Evolutionary conservation across 2,113 vertebrate genomes (phyloP).

Genomic region (Passer montanus): DNA sequence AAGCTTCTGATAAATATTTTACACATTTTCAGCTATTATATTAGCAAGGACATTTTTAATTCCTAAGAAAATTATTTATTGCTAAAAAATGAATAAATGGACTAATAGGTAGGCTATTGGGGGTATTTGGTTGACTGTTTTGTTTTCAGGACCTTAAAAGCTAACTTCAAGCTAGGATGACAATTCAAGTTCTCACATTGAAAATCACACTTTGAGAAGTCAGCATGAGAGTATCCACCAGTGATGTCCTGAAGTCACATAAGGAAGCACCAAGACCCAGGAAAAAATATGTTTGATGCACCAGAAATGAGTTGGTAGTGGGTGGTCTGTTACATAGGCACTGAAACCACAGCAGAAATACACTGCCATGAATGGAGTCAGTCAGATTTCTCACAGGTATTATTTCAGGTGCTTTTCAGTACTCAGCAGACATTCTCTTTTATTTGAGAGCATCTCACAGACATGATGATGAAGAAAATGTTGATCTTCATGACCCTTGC

Average conservation of each 20-base stretch:
- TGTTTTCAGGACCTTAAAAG: background rate
- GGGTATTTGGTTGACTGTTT: background rate
- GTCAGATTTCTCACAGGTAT: background rate
- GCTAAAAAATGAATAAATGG: background rate
- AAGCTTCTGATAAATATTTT: background rate
- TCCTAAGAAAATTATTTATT: rapidly evolving
- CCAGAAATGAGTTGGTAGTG: background rate
- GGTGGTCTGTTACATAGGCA: background rate
- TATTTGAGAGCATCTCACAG: background rate
- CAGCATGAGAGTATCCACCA: background rate
- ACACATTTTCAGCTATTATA: background rate
- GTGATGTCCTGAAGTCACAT: background rate
- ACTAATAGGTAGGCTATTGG: rapidly evolving
- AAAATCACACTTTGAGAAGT: background rate
- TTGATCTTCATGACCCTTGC: background rate
- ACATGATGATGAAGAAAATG: background rate
- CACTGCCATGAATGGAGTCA: rapidly evolving
- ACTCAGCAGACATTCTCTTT: background rate
- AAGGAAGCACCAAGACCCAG: background rate
- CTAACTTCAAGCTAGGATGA: background rate
- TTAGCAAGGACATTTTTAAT: background rate
- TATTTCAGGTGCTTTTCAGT: background rate
- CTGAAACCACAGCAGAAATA: background rate
- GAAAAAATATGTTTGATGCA: background rate
- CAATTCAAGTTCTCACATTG: background rate